Percentiles rank a stretch among this genome's conserved stretches.
These are phyloP conservation scores for Toxonevra muliebris DNA, from an alignment of 2,888 invertebrate genomes.

Conservation along the genomic window DNA sequence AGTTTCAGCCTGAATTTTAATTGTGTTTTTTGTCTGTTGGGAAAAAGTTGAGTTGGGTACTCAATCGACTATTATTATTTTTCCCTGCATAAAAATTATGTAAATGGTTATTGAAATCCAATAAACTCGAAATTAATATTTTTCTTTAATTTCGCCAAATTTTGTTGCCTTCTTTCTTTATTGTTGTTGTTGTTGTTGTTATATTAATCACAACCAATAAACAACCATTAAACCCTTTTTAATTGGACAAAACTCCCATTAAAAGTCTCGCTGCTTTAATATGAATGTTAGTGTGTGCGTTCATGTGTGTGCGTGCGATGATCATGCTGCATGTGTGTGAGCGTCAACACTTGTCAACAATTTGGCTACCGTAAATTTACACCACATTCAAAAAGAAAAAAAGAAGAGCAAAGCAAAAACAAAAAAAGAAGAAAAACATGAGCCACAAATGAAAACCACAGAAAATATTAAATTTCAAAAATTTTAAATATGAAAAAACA, in stretches of 20 bases:
- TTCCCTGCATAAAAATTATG: too few relatives aligned
- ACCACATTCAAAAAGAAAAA: conserved; percentile 11
- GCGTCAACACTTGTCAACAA: conserved; percentile 52
- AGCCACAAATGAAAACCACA: conserved; percentile 17
- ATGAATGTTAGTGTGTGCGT: background rate
- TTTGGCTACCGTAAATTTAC: conserved; percentile 46
- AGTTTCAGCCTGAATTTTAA: too few relatives aligned
- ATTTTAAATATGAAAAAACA: conserved; percentile 16
- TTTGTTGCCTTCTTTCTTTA: background rate
- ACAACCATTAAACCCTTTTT: background rate
- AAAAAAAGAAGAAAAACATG: too few relatives aligned
- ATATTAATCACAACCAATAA: conserved; percentile 17
- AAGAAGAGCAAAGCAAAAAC: background rate
- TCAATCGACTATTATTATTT: too few relatives aligned
- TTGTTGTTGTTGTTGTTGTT: too few relatives aligned
- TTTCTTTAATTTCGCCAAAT: too few relatives aligned
- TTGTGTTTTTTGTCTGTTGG: too few relatives aligned
- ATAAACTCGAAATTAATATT: too few relatives aligned
- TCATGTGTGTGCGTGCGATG: too few relatives aligned
- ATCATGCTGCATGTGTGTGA: background rate
- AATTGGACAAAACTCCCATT: too few relatives aligned
- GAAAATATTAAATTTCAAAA: conserved; percentile 53
- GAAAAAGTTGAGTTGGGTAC: too few relatives aligned
- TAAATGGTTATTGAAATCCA: too few relatives aligned
- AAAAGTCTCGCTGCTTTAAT: background rate